Evolutionary conservation across 1,140 invertebrate species (phyloP), one percentile per base, ranked within the genome.

Genomic region (Cyclina sinensis): DNA sequence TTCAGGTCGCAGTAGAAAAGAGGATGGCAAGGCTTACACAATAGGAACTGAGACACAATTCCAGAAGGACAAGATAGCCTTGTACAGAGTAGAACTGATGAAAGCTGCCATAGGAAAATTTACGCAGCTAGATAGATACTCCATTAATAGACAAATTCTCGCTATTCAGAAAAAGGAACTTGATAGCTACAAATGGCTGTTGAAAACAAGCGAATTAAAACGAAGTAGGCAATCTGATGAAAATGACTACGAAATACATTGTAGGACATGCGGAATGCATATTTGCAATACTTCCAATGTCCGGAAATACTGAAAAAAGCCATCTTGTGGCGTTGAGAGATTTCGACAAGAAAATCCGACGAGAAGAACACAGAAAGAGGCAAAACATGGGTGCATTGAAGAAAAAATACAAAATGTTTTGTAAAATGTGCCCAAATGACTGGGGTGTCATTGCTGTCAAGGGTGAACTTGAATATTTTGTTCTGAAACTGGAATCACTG

Each of bases 351-450:
- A 32, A 48, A 76, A 46, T 78, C 16, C 27, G 11, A 12, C 37
- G 27, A 39, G 37, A 57, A 24, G 24, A 18, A 39, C 84, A 86
- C 73, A 59, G 12, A 30, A 30, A 30, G 30, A 73, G 39, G 18
- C 14, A n/a, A 62, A 76, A 62, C 5, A 57, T 37, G 30, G 57
- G 30, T 4, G 84, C 46, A 24, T 57, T 86, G 21, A 11, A 37
- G 48, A 78, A 62, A 39, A 78, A 57, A 30, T 76, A 76, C 39
- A 86, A 86, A 51, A 86, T 86, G 73, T 46, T 27, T 46, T 86
- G 84, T 39, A 78, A 86, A 62, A 43, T 16, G 0, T 86, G 84
- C 32, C 48, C 70, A 4, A 57, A 59, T 16, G 70, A 86, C 51
- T 86, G 84, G 84, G 84, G 84, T 18, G 39, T 78, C 11, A 43